Evolutionary conservation across 2,797 vertebrate genomes (phyloP), one percentile per base, ranked within the genome.

Genomic region (Smutsia temminckii): DNA sequence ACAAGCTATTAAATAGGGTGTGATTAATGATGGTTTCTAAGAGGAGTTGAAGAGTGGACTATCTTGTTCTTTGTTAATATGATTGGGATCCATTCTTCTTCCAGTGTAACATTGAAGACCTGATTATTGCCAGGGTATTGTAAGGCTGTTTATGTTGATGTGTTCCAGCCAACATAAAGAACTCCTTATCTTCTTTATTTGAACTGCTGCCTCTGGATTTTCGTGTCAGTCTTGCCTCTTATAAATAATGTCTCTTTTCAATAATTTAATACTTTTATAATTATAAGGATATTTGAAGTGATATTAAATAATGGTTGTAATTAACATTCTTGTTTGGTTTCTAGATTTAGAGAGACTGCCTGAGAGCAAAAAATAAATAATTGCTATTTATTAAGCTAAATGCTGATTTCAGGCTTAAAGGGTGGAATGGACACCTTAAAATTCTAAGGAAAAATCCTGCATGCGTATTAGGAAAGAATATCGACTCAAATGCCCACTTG

Each of bases 161-260:
- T 87, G 12, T 89, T 89, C 37, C 25, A 59, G 25, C 51, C 66
- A 77, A 42, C 66, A 78, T 84, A 66, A 91, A 77, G 34, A 89
- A 66, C 27, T 81, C 10, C n/a, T 53, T 42, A 11, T 51, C 63
- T 14, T 20, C 81, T 84, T 78, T 64, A 51, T 89, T 64, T 87
- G 68, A 88, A n/a, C 49, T 81, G 51, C 37, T 74, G 34, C n/a
- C 74, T 96, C 81, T 64, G 51, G 49, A 42, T 94, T 96, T 89
- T 85, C 46, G 21, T 71, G 25, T n/a, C 20, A 75, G 4, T 79
- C 85, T 86, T 85, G 17, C 53, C 68, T 91, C 46, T 91, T 89
- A 89, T 34, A 96, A 79, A 63, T 78, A 78, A 57, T 64, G 12
- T 75, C 66, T 61, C 32, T 93, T 95, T 72, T 14, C 12, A 92